These are phyloP conservation scores for Actenoides hombroni DNA, from an alignment of 2,113 vertebrate genomes.

Conservation along the genomic window DNA sequence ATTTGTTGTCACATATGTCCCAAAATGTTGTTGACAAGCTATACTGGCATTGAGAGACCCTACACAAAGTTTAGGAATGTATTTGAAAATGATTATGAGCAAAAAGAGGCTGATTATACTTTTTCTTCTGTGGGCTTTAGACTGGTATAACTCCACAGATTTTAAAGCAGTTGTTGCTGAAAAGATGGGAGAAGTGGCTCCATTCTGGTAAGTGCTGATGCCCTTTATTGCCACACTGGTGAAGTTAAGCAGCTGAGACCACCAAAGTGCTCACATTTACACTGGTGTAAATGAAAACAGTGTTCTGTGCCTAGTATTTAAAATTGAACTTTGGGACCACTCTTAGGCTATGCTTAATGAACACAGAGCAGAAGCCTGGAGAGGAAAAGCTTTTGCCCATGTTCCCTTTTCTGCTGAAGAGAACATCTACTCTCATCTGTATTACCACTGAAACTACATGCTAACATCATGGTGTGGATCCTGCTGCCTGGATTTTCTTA, in stretches of 20 bases:
- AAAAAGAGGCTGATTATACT: slow-evolving; percentile 29
- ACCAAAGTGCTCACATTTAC: not conserved
- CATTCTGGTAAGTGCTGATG: not conserved
- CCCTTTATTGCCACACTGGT: not conserved
- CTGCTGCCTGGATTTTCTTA: not conserved
- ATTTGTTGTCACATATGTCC: slow-evolving; percentile 62
- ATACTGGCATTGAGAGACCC: slow-evolving; percentile 60
- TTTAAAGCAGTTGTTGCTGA: slow-evolving; percentile 15
- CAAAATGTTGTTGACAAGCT: slow-evolving; percentile 65
- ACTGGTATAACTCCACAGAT: not conserved
- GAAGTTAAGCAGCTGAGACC: not conserved
- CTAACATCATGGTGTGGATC: not conserved
- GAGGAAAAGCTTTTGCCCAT: not conserved
- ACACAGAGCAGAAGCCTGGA: not conserved
- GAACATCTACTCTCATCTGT: not conserved
- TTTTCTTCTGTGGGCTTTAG: slow-evolving; percentile 32
- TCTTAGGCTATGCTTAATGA: not conserved
- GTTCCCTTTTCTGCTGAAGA: not conserved
- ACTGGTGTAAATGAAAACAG: not conserved
- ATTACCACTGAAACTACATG: not conserved
- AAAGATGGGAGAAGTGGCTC: not conserved
- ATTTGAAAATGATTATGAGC: slow-evolving; percentile 32
- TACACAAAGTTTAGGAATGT: slow-evolving; percentile 58
- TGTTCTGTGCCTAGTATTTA: not conserved
- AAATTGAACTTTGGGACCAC: not conserved